Conservation (phyloP, 2,113 vertebrate species). For the Psittacula cyanocephala region DNA sequence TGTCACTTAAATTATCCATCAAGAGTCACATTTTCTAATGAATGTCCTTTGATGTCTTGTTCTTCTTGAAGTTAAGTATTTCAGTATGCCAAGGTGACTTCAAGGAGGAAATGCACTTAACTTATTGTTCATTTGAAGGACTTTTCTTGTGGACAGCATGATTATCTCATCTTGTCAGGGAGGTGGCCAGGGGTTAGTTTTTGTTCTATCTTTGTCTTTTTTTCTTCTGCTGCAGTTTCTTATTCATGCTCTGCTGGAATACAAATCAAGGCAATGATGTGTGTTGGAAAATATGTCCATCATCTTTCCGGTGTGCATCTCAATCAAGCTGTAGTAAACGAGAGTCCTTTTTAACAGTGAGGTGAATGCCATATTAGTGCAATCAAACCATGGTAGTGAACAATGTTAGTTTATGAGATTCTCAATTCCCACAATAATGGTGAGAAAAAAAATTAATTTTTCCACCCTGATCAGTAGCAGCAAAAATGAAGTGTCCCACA, state of each 20-base stretch:
- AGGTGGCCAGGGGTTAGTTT: conserved; percentile 39
- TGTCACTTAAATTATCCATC: conserved; percentile 61
- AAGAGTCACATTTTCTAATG: conserved; percentile 54
- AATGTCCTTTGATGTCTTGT: conserved; percentile 14
- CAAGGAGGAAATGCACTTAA: conserved; percentile 56
- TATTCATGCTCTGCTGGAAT: conserved; percentile 47
- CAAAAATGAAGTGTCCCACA: not conserved
- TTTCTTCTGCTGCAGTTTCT: conserved; percentile 5
- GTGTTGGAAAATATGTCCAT: not conserved
- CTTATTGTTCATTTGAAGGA: conserved; percentile 50
- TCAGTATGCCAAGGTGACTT: conserved; percentile 48
- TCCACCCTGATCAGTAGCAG: not conserved
- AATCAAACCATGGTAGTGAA: not conserved
- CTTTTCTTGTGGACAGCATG: conserved; percentile 46
- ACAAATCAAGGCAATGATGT: conserved; percentile 56
- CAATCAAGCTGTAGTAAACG: not conserved
- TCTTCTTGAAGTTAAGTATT: conserved; percentile 54
- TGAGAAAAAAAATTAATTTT: accelerated
- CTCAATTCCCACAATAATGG: not conserved
- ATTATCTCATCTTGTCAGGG: conserved; percentile 56
- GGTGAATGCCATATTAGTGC: not conserved
- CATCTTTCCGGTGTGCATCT: not conserved
- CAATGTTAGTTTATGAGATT: not conserved
- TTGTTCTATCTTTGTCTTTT: conserved; percentile 36
- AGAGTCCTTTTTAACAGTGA: not conserved